Percentiles rank a stretch among this genome's conserved stretches.
Evolutionary conservation across 2,113 vertebrate species (phyloP).

Genomic region (Epinephelus cyanopodus): DNA sequence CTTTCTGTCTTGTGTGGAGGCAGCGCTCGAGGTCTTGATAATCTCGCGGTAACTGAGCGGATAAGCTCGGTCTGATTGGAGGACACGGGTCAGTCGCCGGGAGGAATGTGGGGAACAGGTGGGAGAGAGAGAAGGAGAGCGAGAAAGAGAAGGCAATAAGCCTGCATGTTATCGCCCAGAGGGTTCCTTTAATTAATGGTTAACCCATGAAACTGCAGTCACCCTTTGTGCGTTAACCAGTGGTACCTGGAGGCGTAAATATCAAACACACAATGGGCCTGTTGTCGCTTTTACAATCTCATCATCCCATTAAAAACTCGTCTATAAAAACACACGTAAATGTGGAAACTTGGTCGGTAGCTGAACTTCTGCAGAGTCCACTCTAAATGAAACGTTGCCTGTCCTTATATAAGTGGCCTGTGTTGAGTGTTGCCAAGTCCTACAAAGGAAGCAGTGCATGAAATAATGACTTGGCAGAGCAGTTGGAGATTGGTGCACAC

Average conservation of each 20-base stretch:
- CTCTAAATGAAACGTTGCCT: background rate
- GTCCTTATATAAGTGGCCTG: constrained; percentile 50
- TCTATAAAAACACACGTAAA: background rate
- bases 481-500: constrained; percentile 17
- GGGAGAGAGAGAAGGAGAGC: constrained; percentile 11
- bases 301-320: constrained; percentile 10
- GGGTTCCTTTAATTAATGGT: constrained; percentile 66
- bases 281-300: constrained; percentile 5
- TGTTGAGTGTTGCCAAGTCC: constrained; percentile 46
- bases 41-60: constrained; percentile 24
- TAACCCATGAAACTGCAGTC: constrained; percentile 49
- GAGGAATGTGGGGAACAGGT: constrained; percentile 74
- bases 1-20: background rate
- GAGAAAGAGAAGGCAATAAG: constrained; percentile 19
- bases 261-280: constrained; percentile 1
- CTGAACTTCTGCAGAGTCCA: background rate
- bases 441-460: constrained; percentile 66
- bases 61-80: constrained; percentile 44
- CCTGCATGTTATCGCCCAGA: constrained; percentile 13
- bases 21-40: background rate
- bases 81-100: constrained; percentile 63
- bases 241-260: background rate
- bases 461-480: constrained; percentile 62
- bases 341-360: background rate
- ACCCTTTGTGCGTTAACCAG: constrained; percentile 13